These are phyloP conservation scores for Neoarius graeffei DNA, from an alignment of 2,113 vertebrate species.

Conservation along the genomic window DNA sequence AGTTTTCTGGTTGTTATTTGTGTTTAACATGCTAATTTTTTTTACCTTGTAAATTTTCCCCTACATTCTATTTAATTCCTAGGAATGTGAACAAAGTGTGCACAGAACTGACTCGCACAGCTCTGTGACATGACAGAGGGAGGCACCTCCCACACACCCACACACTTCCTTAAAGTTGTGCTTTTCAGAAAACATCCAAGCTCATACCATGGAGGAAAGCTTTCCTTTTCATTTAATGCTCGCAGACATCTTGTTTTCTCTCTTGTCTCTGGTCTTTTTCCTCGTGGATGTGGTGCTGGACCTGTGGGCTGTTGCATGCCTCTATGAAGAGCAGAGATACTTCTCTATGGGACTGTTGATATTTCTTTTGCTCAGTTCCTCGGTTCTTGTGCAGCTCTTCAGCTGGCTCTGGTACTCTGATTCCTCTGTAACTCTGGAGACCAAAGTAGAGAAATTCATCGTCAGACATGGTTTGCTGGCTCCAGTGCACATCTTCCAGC, in stretches of 20 bases:
- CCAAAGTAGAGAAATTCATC: not conserved
- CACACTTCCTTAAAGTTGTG: too few species aligned
- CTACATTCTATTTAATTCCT: not conserved
- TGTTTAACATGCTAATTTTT: not conserved
- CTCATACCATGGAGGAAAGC: slow-evolving; percentile 24
- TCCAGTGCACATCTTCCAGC: slow-evolving; percentile 73
- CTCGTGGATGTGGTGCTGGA: slow-evolving; percentile 63
- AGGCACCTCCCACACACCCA: not conserved
- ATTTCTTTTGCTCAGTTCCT: slow-evolving; percentile 62
- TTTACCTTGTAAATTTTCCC: not conserved
- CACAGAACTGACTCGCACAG: not conserved
- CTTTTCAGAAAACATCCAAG: too few species aligned
- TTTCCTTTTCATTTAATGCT: slow-evolving; percentile 13
- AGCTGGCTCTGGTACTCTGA: slow-evolving; percentile 75
- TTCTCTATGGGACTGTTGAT: slow-evolving; percentile 55
- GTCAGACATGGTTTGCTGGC: not conserved
- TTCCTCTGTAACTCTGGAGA: slow-evolving; percentile 33
- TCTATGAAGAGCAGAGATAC: slow-evolving; percentile 59
- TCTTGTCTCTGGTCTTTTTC: slow-evolving; percentile 41
- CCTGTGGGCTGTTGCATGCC: not conserved
- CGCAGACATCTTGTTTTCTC: slow-evolving; percentile 46
- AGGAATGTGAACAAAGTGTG: not conserved
- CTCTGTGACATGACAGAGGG: not conserved
- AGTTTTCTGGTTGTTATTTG: not conserved
- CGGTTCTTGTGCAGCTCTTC: slow-evolving; percentile 65